Evolutionary conservation across 2,113 vertebrate genomes (phyloP), one percentile per base, ranked within the genome.

Genomic region (Tauraco erythrolophus): DNA sequence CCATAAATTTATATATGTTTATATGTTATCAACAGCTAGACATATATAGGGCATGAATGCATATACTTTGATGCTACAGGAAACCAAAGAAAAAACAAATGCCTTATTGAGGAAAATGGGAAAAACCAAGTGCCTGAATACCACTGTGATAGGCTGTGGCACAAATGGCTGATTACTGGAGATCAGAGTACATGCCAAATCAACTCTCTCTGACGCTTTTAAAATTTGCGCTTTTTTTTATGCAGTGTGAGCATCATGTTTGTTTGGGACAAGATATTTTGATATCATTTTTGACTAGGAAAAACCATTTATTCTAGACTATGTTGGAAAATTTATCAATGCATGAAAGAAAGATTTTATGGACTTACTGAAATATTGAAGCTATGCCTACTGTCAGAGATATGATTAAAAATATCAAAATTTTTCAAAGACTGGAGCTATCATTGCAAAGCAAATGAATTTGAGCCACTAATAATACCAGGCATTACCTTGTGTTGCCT

Each of bases 401-500:
- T 33, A 77, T 58, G 76, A 92, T 95, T 89, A 94, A 96, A 95
- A 93, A 72, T 27, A 77, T 23, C 10, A 65, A 50, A 12, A 1
- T 60, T 71, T 95, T 86, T 89, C 43, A 60, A 83, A 93, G n/a
- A 80, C 35, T 66, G 35, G 50, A 84, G 25, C n/a, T 77, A 91
- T 86, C 91, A 76, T n/a, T 72, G 50, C 74, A 92, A 94, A 80
- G 64, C 23, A 96, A 88, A 96, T 12, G 1, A 89, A 92, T 89
- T 54, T 95, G 19, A 91, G 30, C 71, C 74, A 58, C 35, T 82
- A 78, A 82, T 94, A 96, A 72, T 28, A 43, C 18, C 66, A 84
- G 15, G 22, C 30, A 76, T 79, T 92, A 53, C 45, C 54, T 95
- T 85, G 60, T 81, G 5, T 45, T 66, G 64, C 48, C 56, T 89